Conservation (phyloP, 2,888 invertebrate species). For the Heliconius aoede region DNA sequence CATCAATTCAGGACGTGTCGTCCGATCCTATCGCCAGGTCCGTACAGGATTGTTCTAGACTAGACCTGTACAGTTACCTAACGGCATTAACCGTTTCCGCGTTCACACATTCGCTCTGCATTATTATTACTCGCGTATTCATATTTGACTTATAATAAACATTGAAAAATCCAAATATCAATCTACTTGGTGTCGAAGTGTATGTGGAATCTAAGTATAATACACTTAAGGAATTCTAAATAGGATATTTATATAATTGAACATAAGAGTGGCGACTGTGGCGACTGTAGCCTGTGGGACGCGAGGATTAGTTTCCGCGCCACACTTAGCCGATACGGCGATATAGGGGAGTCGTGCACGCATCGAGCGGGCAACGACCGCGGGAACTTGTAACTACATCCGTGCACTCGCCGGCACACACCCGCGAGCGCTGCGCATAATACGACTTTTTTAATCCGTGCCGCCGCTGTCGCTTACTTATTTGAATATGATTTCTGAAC, state of each 20-base stretch:
- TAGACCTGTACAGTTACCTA: conserved; percentile 78
- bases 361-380: conserved; percentile 80
- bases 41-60: conserved; percentile 79
- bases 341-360: conserved; percentile 78
- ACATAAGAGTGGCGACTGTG: conserved; percentile 36
- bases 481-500: conserved; percentile 62
- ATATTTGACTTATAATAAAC: conserved; percentile 46
- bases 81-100: conserved; percentile 78
- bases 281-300: conserved; percentile 33
- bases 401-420: conserved; percentile 59
- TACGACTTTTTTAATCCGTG: conserved; percentile 57
- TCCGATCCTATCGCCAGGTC: conserved; percentile 66
- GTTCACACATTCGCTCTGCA: conserved; percentile 70
- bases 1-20: conserved; percentile 78
- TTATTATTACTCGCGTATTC: conserved; percentile 58
- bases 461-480: conserved; percentile 56
- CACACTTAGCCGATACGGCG: conserved; percentile 75
- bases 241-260: not conserved
- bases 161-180: conserved; percentile 19
- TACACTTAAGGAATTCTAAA: not conserved
- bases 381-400: conserved; percentile 83
- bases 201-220: not conserved
- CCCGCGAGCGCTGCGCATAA: conserved; percentile 47
- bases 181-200: not conserved
- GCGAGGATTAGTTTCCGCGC: conserved; percentile 58